Conservation (phyloP, 2,888 invertebrate species). For the Plagiodera versicolora region DNA sequence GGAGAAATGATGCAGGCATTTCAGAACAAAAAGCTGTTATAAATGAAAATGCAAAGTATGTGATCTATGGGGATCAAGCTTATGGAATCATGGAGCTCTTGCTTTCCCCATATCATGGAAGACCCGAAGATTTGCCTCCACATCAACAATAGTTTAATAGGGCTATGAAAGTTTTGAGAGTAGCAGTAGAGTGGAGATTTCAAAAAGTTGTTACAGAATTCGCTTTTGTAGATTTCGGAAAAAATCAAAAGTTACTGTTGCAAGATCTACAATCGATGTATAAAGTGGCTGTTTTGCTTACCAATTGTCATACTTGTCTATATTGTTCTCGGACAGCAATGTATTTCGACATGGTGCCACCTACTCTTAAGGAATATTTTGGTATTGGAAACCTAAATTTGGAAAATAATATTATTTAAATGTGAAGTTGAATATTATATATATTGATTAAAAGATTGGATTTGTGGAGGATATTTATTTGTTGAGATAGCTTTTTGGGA, state of each 20-base stretch:
- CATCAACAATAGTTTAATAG: slow-evolving; percentile 24
- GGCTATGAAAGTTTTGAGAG: slow-evolving; percentile 26
- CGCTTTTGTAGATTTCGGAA: slow-evolving; percentile 29
- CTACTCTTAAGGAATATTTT: slow-evolving; percentile 16
- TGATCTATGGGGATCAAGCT: slow-evolving; percentile 27
- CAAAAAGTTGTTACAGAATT: slow-evolving; percentile 29
- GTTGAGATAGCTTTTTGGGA: too few species aligned
- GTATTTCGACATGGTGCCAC: slow-evolving; percentile 16
- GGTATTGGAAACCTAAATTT: slow-evolving; percentile 4
- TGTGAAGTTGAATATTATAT: too few species aligned
- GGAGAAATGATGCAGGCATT: slow-evolving; percentile 31
- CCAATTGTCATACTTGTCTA: slow-evolving; percentile 27
- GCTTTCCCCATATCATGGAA: slow-evolving; percentile 17
- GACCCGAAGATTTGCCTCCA: slow-evolving; percentile 15
- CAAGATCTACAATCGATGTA: slow-evolving; percentile 25
- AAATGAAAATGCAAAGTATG: slow-evolving; percentile 18
- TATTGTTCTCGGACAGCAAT: slow-evolving; percentile 15
- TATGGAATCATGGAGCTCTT: slow-evolving; percentile 22
- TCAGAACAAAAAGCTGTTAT: slow-evolving; percentile 24
- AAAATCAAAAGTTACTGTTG: slow-evolving; percentile 30
- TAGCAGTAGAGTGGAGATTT: slow-evolving; percentile 35
- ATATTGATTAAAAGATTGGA: too few species aligned
- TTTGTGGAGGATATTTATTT: too few species aligned
- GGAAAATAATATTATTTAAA: too few species aligned
- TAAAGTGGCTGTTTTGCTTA: slow-evolving; percentile 24